Conservation (phyloP, 2,113 vertebrate species). For the Lathamus discolor region DNA sequence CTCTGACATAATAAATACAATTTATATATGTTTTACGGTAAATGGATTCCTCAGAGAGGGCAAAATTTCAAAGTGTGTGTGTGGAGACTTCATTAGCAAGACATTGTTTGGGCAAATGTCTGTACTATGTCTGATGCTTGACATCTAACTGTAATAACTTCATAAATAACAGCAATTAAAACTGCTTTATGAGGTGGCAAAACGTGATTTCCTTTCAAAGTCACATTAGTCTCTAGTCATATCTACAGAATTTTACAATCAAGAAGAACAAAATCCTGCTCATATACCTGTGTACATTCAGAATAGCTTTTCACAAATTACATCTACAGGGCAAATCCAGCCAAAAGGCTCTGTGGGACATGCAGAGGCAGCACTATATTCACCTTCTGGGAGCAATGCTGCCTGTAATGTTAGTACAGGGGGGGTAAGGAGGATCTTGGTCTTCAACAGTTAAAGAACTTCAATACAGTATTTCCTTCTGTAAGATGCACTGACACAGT, state of each 20-base stretch:
- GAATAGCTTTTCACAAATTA: background rate
- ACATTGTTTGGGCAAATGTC: background rate
- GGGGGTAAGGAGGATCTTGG: background rate
- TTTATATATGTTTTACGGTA: background rate
- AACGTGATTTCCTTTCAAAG: slow-evolving; percentile 9
- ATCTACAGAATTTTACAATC: background rate
- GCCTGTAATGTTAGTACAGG: background rate
- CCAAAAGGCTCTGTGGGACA: background rate
- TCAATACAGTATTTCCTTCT: background rate
- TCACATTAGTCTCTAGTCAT: background rate
- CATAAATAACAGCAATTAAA: slow-evolving; percentile 26
- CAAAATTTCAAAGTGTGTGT: background rate
- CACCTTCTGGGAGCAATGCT: background rate
- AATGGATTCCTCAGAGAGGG: background rate
- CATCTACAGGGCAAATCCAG: background rate
- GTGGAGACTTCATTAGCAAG: background rate
- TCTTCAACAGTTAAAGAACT: background rate
- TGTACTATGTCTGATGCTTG: background rate
- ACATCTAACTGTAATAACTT: slow-evolving; percentile 3
- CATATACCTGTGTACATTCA: background rate
- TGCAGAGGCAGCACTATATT: background rate
- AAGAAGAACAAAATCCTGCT: background rate
- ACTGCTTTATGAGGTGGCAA: slow-evolving; percentile 5
- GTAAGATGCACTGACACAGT: background rate
- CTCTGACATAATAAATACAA: slow-evolving; percentile 14